Evolutionary conservation across 2,888 invertebrate genomes (phyloP), one percentile per base, ranked within the genome.

Genomic region (Folsomia manolachei): DNA sequence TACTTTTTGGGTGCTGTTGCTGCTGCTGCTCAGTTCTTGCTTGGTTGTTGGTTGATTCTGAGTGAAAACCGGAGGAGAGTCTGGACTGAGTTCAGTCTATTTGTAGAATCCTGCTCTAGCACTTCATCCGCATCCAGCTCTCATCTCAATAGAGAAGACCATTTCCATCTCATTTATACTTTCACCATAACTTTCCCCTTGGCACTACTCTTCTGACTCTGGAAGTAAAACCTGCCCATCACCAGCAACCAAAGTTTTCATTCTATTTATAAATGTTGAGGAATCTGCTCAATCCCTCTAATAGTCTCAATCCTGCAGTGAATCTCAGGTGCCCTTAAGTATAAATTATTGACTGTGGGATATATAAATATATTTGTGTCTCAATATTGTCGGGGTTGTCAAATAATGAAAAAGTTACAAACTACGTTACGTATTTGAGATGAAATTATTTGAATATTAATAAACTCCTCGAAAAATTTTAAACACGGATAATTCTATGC

Each of bases 51-150:
- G 39, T 7, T 7, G 66, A 52, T 64, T 2, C 19, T 9, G 27
- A 4, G 51, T 51, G 51, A 68, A 75, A 75, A 72, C 75, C 72
- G 72, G 72, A 72, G 65, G 75, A 70, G 62, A 61, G 61, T 68
- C 71, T 67, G 67, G 67, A 71, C 71, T 63, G 63, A 69, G 70
- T 67, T 61, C 75, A 75, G 75, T 75, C 72, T 72, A n/a, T 68
- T 75, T 70, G 62, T 68, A 65, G 66, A 66, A 66, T 51, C 64
- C 27, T 64, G 27, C n/a, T 19, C 64, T 51, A 4, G 27, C n/a
- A 18, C 27, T 9, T 21, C 26, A 24, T 27, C 4, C 7, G 9
- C 11, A 51, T 14, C 9, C 51, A n/a, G n/a, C n/a, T n/a, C n/a
- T n/a, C n/a, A n/a, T n/a, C n/a, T n/a, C n/a, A n/a, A n/a, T n/a